A percentile compares a stretch with the other conserved stretches of the same genome.
These are phyloP conservation scores for Actinia tenebrosa DNA, from an alignment of 64 coral and sea anemone genomes.

Conservation along the genomic window DNA sequence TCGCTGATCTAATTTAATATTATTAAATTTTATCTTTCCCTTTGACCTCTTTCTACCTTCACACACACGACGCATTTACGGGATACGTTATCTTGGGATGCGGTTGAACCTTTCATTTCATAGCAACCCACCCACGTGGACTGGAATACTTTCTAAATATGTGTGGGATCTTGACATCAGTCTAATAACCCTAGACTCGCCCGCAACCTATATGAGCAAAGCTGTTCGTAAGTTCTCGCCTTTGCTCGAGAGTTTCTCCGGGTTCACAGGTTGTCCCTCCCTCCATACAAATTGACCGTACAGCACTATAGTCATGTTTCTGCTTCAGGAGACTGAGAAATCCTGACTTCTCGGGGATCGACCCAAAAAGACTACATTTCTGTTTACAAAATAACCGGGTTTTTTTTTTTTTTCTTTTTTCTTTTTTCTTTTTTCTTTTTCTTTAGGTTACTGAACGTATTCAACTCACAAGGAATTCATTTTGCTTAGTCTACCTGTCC, in stretches of 20 bases:
- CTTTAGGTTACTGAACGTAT: slow-evolving; percentile 39
- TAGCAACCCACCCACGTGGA: not conserved
- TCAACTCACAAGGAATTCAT: slow-evolving; percentile 67
- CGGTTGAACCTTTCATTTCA: not conserved
- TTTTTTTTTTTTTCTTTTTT: not conserved
- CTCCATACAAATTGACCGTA: too few relatives aligned
- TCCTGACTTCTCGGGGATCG: too few relatives aligned
- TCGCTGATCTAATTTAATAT: not conserved
- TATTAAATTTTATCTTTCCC: not conserved
- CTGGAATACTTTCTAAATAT: not conserved
- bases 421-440: not conserved
- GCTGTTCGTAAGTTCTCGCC: too few relatives aligned
- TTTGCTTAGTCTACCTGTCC: slow-evolving; percentile 31
- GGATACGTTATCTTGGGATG: not conserved
- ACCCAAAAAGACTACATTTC: too few relatives aligned
- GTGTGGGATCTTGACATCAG: too few relatives aligned
- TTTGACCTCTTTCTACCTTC: not conserved
- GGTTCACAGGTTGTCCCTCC: too few relatives aligned
- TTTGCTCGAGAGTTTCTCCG: too few relatives aligned
- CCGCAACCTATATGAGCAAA: too few relatives aligned
- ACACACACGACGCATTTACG: not conserved
- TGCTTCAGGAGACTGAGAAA: too few relatives aligned
- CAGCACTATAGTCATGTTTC: too few relatives aligned
- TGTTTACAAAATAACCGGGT: too few relatives aligned
- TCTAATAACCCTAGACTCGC: too few relatives aligned